Percentiles rank a stretch among this genome's conserved stretches.
phyloP scores from a whole-genome alignment of 2,888 invertebrate genomes.

The Athalia circularis region DNA sequence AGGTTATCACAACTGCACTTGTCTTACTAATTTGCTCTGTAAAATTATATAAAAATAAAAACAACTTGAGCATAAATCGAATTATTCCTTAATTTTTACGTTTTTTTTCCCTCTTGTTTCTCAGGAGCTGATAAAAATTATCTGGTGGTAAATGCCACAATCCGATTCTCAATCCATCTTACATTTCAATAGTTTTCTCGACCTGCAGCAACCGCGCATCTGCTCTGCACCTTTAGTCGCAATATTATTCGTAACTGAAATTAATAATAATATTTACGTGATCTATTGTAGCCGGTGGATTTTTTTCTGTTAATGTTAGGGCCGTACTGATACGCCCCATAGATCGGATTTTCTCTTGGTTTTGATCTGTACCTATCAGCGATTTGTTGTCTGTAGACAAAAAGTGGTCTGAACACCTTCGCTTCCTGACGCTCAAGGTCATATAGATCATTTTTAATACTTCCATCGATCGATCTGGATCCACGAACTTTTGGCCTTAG shows the following conservation, averaged over 20 bases:
- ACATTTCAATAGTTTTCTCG: too few species aligned
- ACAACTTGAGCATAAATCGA: too few species aligned
- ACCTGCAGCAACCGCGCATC: too few species aligned
- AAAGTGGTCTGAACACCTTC: slow-evolving; percentile 68
- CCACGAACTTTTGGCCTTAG: slow-evolving; percentile 13
- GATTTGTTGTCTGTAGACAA: slow-evolving; percentile 66
- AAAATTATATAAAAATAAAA: too few species aligned
- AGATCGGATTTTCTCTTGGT: slow-evolving; percentile 49
- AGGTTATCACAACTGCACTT: too few species aligned
- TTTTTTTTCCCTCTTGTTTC: too few species aligned
- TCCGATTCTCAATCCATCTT: too few species aligned
- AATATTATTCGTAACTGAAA: background rate
- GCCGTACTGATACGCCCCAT: slow-evolving; percentile 48
- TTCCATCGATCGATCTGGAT: slow-evolving; percentile 24
- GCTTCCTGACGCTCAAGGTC: slow-evolving; percentile 64
- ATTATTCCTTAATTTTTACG: too few species aligned
- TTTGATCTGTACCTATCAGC: slow-evolving; percentile 53
- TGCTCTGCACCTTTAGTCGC: too few species aligned
- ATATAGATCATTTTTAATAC: slow-evolving; percentile 30
- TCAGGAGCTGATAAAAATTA: too few species aligned
- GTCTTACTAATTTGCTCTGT: too few species aligned
- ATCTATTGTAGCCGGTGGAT: background rate
- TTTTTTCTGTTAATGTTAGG: background rate
- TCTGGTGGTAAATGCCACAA: too few species aligned
- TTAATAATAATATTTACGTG: slow-evolving; percentile 10